Conservation (phyloP, 1,140 invertebrate species). For the Lepidurus arcticus region DNA sequence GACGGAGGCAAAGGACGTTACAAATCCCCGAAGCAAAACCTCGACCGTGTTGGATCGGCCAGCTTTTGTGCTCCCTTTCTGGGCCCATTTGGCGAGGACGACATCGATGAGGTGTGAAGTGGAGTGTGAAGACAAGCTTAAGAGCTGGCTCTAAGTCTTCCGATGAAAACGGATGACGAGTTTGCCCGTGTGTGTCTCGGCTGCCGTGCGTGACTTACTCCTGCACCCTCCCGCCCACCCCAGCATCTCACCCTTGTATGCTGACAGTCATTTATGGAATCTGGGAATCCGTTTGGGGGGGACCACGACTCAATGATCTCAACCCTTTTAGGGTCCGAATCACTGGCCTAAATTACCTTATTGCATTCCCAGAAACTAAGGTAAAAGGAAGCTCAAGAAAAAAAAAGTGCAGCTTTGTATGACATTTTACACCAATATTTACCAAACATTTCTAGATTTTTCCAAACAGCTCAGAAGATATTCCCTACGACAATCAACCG, state of each 20-base stretch:
- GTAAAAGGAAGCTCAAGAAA: not conserved
- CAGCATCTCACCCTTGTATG: not conserved
- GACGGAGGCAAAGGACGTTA: too few species aligned
- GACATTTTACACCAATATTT: too few species aligned
- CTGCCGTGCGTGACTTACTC: not conserved
- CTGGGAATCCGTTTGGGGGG: not conserved
- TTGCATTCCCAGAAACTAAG: not conserved
- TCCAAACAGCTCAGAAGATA: too few species aligned
- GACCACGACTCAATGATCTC: not conserved
- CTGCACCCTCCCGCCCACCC: not conserved
- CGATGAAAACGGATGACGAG: not conserved
- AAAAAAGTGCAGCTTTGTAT: too few species aligned
- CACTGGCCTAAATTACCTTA: not conserved
- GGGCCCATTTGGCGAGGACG: not conserved
- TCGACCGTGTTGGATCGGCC: not conserved
- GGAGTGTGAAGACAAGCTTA: not conserved
- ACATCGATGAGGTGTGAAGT: not conserved
- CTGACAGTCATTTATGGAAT: not conserved
- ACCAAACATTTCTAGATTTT: too few species aligned
- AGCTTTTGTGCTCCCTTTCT: not conserved
- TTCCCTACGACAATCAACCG: too few species aligned
- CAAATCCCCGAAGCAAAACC: too few species aligned
- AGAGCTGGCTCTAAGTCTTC: not conserved
- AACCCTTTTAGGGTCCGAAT: not conserved
- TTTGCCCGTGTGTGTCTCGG: not conserved